A percentile compares a stretch with the other conserved stretches of the same genome.
Evolutionary conservation across 2,797 vertebrate genomes (phyloP).

Genomic region (Cossypha polioptera): DNA sequence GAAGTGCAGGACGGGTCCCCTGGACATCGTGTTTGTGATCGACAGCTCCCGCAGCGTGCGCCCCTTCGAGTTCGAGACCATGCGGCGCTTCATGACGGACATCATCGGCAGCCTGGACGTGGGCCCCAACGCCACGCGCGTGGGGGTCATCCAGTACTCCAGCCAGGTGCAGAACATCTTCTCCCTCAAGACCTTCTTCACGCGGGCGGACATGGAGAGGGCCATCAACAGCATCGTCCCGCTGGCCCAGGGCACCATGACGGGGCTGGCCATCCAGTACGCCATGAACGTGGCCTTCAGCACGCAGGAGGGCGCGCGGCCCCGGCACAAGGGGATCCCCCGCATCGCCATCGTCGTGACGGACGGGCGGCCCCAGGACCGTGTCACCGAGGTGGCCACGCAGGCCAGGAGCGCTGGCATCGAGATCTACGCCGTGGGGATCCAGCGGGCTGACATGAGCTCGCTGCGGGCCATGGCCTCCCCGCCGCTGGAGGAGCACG

Average conservation of each 20-base stretch:
- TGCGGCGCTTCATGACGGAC: constrained; percentile 94
- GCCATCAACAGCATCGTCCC: constrained; percentile 90
- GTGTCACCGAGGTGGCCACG: constrained; percentile 89
- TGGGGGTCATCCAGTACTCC: constrained; percentile 95
- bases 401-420: constrained; percentile 89
- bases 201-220: constrained; percentile 83
- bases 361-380: constrained; percentile 94
- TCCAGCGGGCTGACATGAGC: constrained; percentile 92
- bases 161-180: constrained; percentile 96
- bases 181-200: constrained; percentile 86
- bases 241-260: constrained; percentile 97
- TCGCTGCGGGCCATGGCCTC: constrained; percentile 96
- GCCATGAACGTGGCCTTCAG: constrained; percentile 91
- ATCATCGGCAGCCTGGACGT: constrained; percentile 89
- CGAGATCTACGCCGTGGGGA: constrained; percentile 93
- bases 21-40: constrained; percentile 96
- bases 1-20: constrained; percentile 87
- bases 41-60: constrained; percentile 97
- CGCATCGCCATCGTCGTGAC: constrained; percentile 92
- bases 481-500: constrained; percentile 89
- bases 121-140: constrained; percentile 83
- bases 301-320: constrained; percentile 84
- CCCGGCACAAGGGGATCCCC: constrained; percentile 79
- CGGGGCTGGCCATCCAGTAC: constrained; percentile 93
- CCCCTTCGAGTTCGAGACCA: constrained; percentile 93